Evolutionary conservation across 2,888 invertebrate genomes (phyloP), one percentile per base, ranked within the genome.

Genomic region (Pelosia muscerda): DNA sequence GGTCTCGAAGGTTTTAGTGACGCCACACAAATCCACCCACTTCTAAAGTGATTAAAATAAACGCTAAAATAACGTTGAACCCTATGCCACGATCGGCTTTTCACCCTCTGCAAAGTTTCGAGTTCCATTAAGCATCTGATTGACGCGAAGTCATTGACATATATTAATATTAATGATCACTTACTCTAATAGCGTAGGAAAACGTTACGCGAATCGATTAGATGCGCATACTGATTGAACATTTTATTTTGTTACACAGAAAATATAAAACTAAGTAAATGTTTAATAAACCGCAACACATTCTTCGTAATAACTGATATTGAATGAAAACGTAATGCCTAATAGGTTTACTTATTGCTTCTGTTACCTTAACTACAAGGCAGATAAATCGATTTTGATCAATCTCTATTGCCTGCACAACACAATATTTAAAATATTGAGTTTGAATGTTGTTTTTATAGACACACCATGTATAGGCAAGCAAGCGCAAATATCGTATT

Each of bases 391-490:
- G 28, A 28, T 28, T 28, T 28, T 28, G 34, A 34, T 34, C 34
- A 11, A 13, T 34, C 34, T 11, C 13, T 2, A 6, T 4, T 28
- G 28, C 28, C 34, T 11, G 34, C 10, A 34, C 11, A 34, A 11
- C 34, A 19, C 15, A 19, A 19, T n/a, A n/a, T n/a, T n/a, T n/a
- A n/a, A n/a, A n/a, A n/a, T n/a, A n/a, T n/a, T n/a, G n/a, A 19
- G 6, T 19, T 19, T 42, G 19, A 25, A 59, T 19, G 10, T 25
- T 13, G 22, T 22, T 23, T 54, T 63, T 22, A 5, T 25, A 59
- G 15, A 8, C 13, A 67, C 77, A 76, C 0, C 68, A 72, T 78
- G 69, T 78, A 61, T 65, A 61, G 56, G 59, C 56, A 71, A 63
- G 60, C 9, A 49, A 66, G 71, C 68, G 68, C 65, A 68, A 65